phyloP scores from a whole-genome alignment of 2,888 invertebrate species.

The Chironomus riparius region DNA sequence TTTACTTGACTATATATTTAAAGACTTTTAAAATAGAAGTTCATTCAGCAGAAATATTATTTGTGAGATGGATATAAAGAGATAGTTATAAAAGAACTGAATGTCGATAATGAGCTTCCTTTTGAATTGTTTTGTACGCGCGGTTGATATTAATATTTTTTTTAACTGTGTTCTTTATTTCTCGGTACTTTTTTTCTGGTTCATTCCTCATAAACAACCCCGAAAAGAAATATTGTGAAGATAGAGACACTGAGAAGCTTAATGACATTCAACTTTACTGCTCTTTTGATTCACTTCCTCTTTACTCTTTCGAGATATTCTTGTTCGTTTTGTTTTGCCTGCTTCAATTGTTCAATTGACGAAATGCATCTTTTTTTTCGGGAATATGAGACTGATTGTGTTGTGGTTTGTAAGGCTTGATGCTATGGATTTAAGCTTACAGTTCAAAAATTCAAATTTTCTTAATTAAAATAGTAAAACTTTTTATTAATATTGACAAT shows the following conservation, averaged over 20 bases:
- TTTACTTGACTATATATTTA: neutral
- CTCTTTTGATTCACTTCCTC: neutral
- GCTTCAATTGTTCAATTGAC: no score
- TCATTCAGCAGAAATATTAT: neutral
- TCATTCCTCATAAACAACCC: neutral
- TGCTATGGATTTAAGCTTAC: no score
- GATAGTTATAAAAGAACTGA: neutral
- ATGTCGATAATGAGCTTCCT: conserved; percentile 21
- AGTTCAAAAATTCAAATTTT: no score
- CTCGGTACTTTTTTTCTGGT: neutral
- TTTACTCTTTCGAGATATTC: neutral
- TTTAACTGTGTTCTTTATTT: neutral
- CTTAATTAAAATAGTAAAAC: no score
- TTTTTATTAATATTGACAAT: no score
- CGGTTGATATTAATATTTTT: neutral
- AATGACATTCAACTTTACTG: neutral
- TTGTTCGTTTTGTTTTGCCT: neutral
- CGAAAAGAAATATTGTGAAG: neutral
- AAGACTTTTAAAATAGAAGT: neutral
- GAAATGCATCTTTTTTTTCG: no score
- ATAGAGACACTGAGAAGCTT: neutral
- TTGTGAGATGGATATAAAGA: no score
- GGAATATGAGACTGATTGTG: no score
- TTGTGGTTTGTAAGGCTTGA: no score
- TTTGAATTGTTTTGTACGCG: conserved; percentile 1